A percentile compares a stretch with the other conserved stretches of the same genome.
Evolutionary conservation across 2,888 invertebrate genomes (phyloP).

Genomic region (Nebria brevicollis): DNA sequence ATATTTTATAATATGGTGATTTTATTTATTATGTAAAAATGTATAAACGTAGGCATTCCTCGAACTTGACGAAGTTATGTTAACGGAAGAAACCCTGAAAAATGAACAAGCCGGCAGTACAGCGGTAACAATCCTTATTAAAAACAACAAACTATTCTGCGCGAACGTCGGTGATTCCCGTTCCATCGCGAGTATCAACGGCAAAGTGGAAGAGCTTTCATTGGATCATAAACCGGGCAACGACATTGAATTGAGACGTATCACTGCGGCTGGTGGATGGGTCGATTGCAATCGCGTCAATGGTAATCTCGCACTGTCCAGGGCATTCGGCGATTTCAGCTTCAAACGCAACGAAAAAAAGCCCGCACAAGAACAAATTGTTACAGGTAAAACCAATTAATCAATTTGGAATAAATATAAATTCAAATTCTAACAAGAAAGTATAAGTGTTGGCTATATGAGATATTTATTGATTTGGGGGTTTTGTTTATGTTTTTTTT

Average conservation of each 20-base stretch:
- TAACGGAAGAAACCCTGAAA: constrained; percentile 85
- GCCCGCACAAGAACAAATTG: constrained; percentile 93
- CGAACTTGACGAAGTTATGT: constrained; percentile 93
- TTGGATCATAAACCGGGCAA: constrained; percentile 97
- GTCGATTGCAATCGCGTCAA: constrained; percentile 98
- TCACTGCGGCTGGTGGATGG: constrained; percentile 95
- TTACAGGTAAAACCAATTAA: constrained; percentile 77
- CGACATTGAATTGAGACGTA: constrained; percentile 86
- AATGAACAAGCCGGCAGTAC: constrained; percentile 96
- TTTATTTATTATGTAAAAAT: not conserved
- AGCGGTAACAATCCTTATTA: constrained; percentile 86
- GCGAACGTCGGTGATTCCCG: constrained; percentile 98
- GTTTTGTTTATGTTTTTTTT: constrained; percentile 48
- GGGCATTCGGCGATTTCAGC: constrained; percentile 96
- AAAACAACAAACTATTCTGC: constrained; percentile 88
- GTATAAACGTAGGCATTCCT: constrained; percentile 76
- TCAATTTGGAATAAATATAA: no score
- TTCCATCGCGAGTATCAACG: constrained; percentile 89
- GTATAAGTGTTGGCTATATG: not conserved
- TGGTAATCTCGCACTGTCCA: constrained; percentile 94
- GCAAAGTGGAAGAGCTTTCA: constrained; percentile 80
- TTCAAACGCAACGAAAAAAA: constrained; percentile 92
- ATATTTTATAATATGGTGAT: no score
- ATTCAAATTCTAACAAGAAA: not conserved
- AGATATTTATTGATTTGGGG: not conserved